These are phyloP conservation scores for Halcyon leucocephala DNA, from an alignment of 2,797 vertebrate species.

Conservation along the genomic window DNA sequence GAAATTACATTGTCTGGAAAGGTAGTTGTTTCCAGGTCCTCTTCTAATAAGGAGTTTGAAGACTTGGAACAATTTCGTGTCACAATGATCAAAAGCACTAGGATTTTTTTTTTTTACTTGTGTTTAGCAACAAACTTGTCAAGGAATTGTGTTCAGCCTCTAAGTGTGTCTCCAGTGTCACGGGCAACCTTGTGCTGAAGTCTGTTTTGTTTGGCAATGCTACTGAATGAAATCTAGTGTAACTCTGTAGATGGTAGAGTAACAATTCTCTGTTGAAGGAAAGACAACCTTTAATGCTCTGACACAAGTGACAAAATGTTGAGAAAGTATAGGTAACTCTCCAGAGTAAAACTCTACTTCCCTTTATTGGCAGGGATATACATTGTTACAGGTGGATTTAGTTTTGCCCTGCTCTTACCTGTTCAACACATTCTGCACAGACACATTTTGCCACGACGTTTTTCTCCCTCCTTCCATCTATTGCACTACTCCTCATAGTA, in stretches of 20 bases:
- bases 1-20: background rate
- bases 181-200: background rate
- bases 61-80: background rate
- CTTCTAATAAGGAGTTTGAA: background rate
- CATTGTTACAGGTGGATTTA: background rate
- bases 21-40: background rate
- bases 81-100: rapidly evolving
- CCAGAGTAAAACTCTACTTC: background rate
- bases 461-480: background rate
- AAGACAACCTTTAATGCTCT: background rate
- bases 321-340: background rate
- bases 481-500: background rate
- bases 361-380: background rate
- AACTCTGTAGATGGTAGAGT: background rate
- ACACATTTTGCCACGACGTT: background rate
- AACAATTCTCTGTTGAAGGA: background rate
- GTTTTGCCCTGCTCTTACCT: background rate
- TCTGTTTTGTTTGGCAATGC: background rate
- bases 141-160: background rate
- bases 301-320: background rate
- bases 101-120: background rate
- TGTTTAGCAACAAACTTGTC: background rate
- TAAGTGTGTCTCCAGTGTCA: background rate
- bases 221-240: background rate
- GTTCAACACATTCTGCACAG: background rate